Base-by-base conservation (phyloP, 2,888 invertebrate species). In the Miltochrista miniata region DNA sequence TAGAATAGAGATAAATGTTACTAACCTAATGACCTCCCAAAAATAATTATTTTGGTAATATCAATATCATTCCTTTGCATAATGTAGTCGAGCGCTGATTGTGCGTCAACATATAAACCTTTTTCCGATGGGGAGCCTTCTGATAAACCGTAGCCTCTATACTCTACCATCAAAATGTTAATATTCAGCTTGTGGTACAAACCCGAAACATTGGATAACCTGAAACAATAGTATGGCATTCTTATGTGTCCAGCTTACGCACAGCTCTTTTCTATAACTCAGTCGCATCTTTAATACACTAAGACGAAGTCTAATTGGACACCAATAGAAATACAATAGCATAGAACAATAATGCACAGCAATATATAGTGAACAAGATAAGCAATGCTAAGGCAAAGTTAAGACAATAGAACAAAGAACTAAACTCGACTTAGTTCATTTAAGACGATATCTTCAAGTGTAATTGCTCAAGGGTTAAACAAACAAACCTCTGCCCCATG, bases 141-240 rank as follows among this genome's bases (percentile, higher is more conserved):
- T 7, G 98, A 98, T 18, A 97, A 92, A 0, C 99, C 98, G 90
- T 98, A 99, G 0, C 98, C 99, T 67, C 98, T 93, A 77, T 98
- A 99, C 78, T 99, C 99, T n/a, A 98, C 94, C 93, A 98, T 94
- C 41, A 98, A 86, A 61, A 98, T 93, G 81, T 99, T 98, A 64
- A 96, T 96, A 62, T 95, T 94, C 47, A 97, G 89, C 73, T 95
- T 94, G 68, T 96, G 94, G 82, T 95, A 97, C 52, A 98, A 92
- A 4, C 96, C 97, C 63, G 95, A 95, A n/a, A 96, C 96, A 90
- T 98, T 98, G 71, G 96, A 95, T 70, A 98, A 90, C 62, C 97
- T 96, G 79, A 38, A 85, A 24, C 7, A 38, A 18, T 24, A 38
- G 4, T 7, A 35, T 5, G 2, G 2, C 2, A 24, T 24, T 24